Percentiles rank a stretch among this genome's conserved stretches.
Evolutionary conservation across 2,888 invertebrate genomes (phyloP).

Genomic region (Merodon equestris): DNA sequence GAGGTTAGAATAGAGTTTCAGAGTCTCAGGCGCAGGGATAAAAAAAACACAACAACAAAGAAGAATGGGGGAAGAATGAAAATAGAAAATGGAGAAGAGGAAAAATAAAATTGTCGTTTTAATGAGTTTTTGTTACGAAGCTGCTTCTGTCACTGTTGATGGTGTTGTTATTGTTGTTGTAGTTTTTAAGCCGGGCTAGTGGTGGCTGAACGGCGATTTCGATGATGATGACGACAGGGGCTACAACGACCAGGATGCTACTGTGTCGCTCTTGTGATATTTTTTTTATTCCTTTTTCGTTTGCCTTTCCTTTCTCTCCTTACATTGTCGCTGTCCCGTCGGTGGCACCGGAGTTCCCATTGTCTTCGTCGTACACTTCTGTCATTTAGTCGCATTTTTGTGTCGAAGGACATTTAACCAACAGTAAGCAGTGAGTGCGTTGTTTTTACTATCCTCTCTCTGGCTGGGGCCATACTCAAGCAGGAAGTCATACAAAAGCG

Average conservation of each 20-base stretch:
- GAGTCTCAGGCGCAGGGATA: slow-evolving; percentile 49
- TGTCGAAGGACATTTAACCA: slow-evolving; percentile 62
- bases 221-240: slow-evolving; percentile 55
- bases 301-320: slow-evolving; percentile 18
- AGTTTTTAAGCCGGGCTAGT: neutral
- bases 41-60: slow-evolving; percentile 4
- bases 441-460: slow-evolving; percentile 48
- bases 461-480: neutral
- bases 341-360: slow-evolving; percentile 5
- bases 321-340: neutral
- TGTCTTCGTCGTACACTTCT: slow-evolving; percentile 41
- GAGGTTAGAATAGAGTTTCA: slow-evolving; percentile 46
- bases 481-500: slow-evolving; percentile 25
- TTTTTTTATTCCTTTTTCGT: slow-evolving; percentile 2
- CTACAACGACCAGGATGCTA: slow-evolving; percentile 53
- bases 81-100: slow-evolving; percentile 1
- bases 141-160: slow-evolving; percentile 19
- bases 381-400: slow-evolving; percentile 54
- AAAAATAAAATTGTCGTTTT: slow-evolving; percentile 52
- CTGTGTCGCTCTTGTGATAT: slow-evolving; percentile 40
- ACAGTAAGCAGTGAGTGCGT: slow-evolving; percentile 65
- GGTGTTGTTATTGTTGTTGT: slow-evolving; percentile 5
- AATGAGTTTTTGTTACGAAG: slow-evolving; percentile 62
- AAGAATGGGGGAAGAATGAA: slow-evolving; percentile 10
- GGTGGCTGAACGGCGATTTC: slow-evolving; percentile 27